Conservation (phyloP, 2,888 invertebrate species). For the Ochropleura plecta region DNA sequence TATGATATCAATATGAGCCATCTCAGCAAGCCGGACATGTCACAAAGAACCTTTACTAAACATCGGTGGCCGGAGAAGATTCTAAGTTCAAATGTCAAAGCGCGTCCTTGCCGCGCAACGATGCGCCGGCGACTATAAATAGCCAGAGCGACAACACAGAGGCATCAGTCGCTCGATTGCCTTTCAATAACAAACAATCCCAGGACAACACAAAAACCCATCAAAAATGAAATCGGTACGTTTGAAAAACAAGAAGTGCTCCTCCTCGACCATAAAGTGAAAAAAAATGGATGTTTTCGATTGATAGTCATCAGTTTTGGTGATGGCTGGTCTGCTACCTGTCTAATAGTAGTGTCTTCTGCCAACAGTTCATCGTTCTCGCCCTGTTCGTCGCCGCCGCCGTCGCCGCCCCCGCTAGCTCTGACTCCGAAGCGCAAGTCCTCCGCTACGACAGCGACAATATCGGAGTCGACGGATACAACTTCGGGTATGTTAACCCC, state of each 20-base stretch:
- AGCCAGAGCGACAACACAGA: constrained; percentile 68
- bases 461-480: constrained; percentile 80
- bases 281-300: not conserved
- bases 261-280: constrained; percentile 2
- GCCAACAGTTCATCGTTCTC: constrained; percentile 83
- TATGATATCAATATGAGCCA: constrained; percentile 51
- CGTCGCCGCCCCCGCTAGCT: constrained; percentile 74
- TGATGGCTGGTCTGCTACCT: constrained; percentile 2
- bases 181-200: constrained; percentile 72
- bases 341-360: constrained; percentile 42
- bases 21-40: constrained; percentile 75
- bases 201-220: constrained; percentile 71
- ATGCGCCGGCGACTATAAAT: constrained; percentile 81
- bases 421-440: constrained; percentile 75
- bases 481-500: constrained; percentile 72
- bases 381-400: constrained; percentile 79
- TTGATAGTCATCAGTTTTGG: not conserved
- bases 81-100: constrained; percentile 89
- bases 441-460: constrained; percentile 72
- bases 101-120: constrained; percentile 81
- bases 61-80: constrained; percentile 74
- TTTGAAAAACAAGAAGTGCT: constrained; percentile 58
- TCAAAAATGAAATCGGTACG: constrained; percentile 89
- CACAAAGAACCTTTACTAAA: constrained; percentile 73
- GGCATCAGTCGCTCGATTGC: constrained; percentile 85